Conservation (phyloP, 2,113 vertebrate species). For the Halichoerus grypus region DNA sequence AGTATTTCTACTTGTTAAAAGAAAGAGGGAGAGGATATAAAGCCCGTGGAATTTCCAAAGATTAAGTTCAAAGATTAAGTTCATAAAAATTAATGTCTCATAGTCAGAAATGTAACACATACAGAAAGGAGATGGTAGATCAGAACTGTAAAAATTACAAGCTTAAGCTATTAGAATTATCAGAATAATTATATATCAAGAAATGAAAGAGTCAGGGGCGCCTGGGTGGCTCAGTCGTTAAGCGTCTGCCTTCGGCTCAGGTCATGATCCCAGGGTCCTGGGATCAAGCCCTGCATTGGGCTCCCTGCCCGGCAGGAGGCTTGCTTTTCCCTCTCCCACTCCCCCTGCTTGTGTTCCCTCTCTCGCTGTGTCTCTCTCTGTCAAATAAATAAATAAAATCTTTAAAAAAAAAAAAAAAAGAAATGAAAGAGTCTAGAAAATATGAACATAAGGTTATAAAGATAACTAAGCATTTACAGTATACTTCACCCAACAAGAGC, state of each 20-base stretch:
- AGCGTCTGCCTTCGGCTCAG: no score
- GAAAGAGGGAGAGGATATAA: neutral
- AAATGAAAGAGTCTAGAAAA: neutral
- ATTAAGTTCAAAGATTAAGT: neutral
- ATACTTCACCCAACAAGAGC: neutral
- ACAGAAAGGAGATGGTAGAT: neutral
- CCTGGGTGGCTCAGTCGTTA: no score
- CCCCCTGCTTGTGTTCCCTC: no score
- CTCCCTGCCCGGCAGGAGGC: no score
- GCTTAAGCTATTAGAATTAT: neutral
- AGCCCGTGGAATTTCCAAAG: neutral
- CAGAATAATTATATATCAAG: neutral
- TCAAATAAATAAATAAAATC: no score
- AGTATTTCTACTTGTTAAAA: neutral
- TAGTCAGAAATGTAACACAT: neutral
- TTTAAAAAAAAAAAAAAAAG: neutral
- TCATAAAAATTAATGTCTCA: neutral
- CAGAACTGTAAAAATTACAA: neutral
- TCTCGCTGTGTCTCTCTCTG: no score
- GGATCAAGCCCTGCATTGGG: no score
- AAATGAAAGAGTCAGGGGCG: neutral
- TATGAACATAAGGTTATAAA: neutral
- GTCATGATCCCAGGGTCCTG: no score
- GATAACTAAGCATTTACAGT: neutral
- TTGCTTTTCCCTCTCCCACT: no score